Conservation (phyloP, 2,113 vertebrate species). For the Nibea coibor region DNA sequence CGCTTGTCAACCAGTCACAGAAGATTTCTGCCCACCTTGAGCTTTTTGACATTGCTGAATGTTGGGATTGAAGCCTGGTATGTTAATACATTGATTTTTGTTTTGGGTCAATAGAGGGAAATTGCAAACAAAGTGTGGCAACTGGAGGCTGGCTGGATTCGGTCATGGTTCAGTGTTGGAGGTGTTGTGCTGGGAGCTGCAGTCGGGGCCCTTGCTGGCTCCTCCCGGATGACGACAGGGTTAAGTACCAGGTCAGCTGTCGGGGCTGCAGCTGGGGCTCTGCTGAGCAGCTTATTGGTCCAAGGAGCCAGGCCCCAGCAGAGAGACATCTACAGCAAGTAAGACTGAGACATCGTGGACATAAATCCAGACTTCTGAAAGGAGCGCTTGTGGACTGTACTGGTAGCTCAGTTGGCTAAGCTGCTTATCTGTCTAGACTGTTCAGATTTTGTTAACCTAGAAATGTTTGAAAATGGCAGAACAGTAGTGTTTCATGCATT, state of each 20-base stretch:
- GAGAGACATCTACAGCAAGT: background rate
- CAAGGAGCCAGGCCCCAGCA: background rate
- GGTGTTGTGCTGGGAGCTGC: constrained; percentile 46
- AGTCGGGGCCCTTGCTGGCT: constrained; percentile 19
- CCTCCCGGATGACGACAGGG: background rate
- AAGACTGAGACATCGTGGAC: background rate
- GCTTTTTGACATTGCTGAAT: background rate
- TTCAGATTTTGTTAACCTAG: background rate
- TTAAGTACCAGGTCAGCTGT: constrained; percentile 36
- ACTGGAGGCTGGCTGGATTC: background rate
- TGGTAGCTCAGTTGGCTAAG: background rate
- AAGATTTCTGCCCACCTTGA: too few relatives aligned
- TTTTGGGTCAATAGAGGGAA: background rate
- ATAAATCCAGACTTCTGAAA: background rate
- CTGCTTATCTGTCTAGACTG: background rate
- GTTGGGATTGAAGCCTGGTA: background rate
- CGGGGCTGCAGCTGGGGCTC: constrained; percentile 49
- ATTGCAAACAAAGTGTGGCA: background rate
- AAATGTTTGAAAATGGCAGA: background rate
- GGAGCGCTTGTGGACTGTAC: background rate
- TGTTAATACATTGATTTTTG: background rate
- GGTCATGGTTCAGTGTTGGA: constrained; percentile 29
- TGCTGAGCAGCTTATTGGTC: constrained; percentile 46
- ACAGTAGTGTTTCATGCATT: background rate
- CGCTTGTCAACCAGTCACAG: too few relatives aligned